Base-by-base conservation (phyloP, 2,113 vertebrate species). In the Megaptera novaeangliae region DNA sequence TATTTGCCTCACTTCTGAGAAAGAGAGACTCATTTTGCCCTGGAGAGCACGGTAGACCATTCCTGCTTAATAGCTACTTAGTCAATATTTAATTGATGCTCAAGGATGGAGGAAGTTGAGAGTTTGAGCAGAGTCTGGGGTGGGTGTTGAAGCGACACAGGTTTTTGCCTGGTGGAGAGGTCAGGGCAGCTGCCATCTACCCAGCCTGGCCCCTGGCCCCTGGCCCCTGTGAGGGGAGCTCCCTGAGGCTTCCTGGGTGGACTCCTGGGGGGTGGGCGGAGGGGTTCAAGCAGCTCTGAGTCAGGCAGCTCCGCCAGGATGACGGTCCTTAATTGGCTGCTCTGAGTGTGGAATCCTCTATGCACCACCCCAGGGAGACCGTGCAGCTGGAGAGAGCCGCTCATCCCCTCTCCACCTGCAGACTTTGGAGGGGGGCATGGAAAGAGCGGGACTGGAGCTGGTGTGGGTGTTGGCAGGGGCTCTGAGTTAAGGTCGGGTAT, bases 311-410 rank as follows among this genome's bases (percentile, higher is more conserved):
- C 41, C 39, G 34, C 83, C 91, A 84, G 87, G 96, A 39, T 87
- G 81, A 88, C 80, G 83, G 55, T 77, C 97, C 77, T 92, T 98
- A 98, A 95, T 95, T 98, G 97, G 93, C 71, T 97, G 95, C 88
- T 97, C 66, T 93, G 94, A 34, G 25, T 89, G 52, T 93, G 96
- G 98, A 97, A 95, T 97, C 90, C 29, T 84, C 81, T 96, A 64
- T 39, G 0, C 0, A 3, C 44, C 34, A 68, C 52, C 95, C 83
- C 15, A 72, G 95, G 97, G 97, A 97, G 89, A 59, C 1, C 13
- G 74, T 23, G 46, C 36, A 95, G 93, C 97, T 96, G 95, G 44
- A 92, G 96, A 41, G 31, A 41, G n/a, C 55, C 0, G 0, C 61
- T 69, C 49, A 31, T 68, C 7, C 0, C 12, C n/a, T 69, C 77